A percentile compares a stretch with the other conserved stretches of the same genome.
Evolutionary conservation across 2,113 vertebrate species (phyloP).

Genomic region (Rana temporaria): DNA sequence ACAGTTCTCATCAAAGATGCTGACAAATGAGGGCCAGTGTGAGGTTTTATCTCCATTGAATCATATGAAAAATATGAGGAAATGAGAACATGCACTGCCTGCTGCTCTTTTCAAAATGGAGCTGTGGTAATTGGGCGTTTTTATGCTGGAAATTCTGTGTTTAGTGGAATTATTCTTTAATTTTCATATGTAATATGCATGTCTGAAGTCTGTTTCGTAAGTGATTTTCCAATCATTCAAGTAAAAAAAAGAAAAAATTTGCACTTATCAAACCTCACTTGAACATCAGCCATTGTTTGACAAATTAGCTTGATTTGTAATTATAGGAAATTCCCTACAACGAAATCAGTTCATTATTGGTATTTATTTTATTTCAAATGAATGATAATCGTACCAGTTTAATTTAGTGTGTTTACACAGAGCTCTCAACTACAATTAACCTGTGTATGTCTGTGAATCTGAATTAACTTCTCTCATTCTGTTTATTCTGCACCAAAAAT

Average conservation of each 20-base stretch:
- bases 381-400: background rate
- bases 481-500: constrained; percentile 88
- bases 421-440: constrained; percentile 66
- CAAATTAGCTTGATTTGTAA: background rate
- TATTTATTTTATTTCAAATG: too few species aligned
- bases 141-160: too few species aligned
- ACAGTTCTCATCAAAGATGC: too few species aligned
- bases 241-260: background rate
- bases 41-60: too few species aligned
- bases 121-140: too few species aligned
- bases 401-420: background rate
- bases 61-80: too few species aligned
- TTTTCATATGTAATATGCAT: constrained; percentile 1
- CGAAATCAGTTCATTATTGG: background rate
- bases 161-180: too few species aligned
- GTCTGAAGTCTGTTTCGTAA: background rate
- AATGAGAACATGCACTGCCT: too few species aligned
- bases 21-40: too few species aligned
- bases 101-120: too few species aligned
- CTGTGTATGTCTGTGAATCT: constrained; percentile 71
- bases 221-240: background rate
- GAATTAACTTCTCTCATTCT: constrained; percentile 91
- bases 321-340: background rate
- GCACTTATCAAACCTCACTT: background rate
- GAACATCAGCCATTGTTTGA: background rate